Evolutionary conservation across 1,140 invertebrate genomes (phyloP), one percentile per base, ranked within the genome.

Genomic region (Phocides pigmalion): DNA sequence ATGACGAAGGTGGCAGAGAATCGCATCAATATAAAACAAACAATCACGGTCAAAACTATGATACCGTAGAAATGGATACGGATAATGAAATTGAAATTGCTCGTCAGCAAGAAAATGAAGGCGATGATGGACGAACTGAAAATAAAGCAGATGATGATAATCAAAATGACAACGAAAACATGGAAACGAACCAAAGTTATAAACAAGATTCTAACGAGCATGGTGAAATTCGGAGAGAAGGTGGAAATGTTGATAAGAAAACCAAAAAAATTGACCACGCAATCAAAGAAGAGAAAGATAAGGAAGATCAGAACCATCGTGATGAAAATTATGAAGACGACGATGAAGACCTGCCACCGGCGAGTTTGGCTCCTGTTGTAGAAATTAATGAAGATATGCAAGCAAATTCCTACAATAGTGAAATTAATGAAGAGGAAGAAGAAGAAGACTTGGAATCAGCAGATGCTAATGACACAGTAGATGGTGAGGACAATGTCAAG

Each of bases 51-150:
- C 84, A 83, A 41, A 75, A 85, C 64, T 90, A 90, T 69, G 89
- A 90, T 39, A 91, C 85, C 9, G 84, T 89, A 9, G 88, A 90
- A 51, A 89, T 89, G 84, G 88, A 90, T 15, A 86, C 87, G 8
- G 87, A 90, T 3, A 84, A 87, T 72, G 89, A 91, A 69, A 89
- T 91, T 16, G 89, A 90, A 72, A 91, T 90, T 12, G 87, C 85
- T 14, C 79, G 82, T 4, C 81, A 89, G 49, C 72, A 80, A 53
- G 79, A 79, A 17, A 63, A 72, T 11, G 68, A 79, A 14, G 66
- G 72, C 39, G 72, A 72, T 14, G 81, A 69, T 37, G 62, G 70
- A 25, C 61, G 75, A 12, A 62, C 58, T n/a, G 67, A 79, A 25
- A 76, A 79, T 46, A 70, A 78, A 28, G 51, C 37, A 5, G 74